Conservation (phyloP, 2,797 vertebrate species). For the Sebastes aleutianus region DNA sequence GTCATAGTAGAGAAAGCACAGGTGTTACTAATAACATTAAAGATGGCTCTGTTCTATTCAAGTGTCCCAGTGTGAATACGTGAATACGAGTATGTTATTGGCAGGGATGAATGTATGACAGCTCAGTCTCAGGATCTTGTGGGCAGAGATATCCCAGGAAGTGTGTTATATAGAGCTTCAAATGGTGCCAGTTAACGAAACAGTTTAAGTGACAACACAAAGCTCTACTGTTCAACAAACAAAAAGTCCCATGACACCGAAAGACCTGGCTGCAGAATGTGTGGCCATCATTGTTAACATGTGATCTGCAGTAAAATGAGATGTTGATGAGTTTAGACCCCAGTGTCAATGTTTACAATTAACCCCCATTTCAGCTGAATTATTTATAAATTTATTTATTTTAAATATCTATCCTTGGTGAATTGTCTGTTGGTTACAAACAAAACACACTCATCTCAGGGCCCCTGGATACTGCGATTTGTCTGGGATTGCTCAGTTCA, state of each 20-base stretch:
- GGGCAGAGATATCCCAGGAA: neutral
- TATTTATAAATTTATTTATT: neutral
- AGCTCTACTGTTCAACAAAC: neutral
- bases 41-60: neutral
- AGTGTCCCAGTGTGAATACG: neutral
- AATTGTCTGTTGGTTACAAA: conserved; percentile 31
- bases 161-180: neutral
- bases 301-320: conserved; percentile 23
- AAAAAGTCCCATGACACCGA: neutral
- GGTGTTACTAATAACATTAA: neutral
- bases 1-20: neutral
- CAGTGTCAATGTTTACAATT: conserved; percentile 58
- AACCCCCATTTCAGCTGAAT: conserved; percentile 48
- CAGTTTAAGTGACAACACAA: neutral
- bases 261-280: conserved; percentile 4
- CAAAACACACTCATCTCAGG: conserved; percentile 31
- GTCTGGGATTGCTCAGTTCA: neutral
- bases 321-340: conserved; percentile 38
- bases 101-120: neutral
- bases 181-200: neutral
- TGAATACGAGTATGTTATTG: neutral
- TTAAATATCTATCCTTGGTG: neutral
- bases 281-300: conserved; percentile 38
- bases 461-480: conserved; percentile 14
- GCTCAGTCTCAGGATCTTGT: neutral